phyloP scores from a whole-genome alignment of 1,140 invertebrate species.

The Aplysia californica region DNA sequence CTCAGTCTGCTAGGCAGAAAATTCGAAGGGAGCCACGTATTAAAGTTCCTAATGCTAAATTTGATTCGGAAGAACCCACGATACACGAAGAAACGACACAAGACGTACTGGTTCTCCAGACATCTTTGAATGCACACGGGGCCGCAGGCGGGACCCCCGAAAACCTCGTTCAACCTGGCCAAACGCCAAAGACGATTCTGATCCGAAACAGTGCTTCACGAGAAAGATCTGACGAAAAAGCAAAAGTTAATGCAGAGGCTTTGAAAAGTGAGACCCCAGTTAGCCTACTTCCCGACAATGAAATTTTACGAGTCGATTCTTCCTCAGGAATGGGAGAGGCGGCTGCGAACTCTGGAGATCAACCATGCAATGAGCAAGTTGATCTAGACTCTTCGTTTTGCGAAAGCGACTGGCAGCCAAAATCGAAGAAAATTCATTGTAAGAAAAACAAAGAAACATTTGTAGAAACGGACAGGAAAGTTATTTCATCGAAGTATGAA shows the following conservation, averaged over 20 bases:
- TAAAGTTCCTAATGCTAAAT: background rate
- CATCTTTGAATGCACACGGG: background rate
- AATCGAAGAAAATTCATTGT: background rate
- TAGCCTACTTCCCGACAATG: no score
- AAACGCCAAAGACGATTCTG: background rate
- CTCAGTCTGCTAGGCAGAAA: conserved; percentile 4
- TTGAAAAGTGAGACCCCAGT: background rate
- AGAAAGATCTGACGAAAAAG: background rate
- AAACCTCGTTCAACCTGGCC: background rate
- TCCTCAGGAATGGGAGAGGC: no score
- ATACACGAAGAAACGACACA: conserved; percentile 12
- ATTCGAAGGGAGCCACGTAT: background rate
- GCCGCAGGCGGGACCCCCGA: background rate
- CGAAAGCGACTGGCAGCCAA: conserved; percentile 5
- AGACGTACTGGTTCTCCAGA: background rate
- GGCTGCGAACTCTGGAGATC: no score
- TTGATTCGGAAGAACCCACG: background rate
- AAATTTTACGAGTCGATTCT: no score
- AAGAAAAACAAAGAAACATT: background rate
- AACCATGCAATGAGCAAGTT: no score
- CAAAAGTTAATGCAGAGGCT: background rate
- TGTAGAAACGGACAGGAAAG: background rate
- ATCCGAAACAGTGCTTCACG: background rate
- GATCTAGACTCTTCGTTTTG: background rate
- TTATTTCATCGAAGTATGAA: background rate